Base-by-base conservation (phyloP, 2,797 vertebrate species). In the Anas bahamensis region DNA sequence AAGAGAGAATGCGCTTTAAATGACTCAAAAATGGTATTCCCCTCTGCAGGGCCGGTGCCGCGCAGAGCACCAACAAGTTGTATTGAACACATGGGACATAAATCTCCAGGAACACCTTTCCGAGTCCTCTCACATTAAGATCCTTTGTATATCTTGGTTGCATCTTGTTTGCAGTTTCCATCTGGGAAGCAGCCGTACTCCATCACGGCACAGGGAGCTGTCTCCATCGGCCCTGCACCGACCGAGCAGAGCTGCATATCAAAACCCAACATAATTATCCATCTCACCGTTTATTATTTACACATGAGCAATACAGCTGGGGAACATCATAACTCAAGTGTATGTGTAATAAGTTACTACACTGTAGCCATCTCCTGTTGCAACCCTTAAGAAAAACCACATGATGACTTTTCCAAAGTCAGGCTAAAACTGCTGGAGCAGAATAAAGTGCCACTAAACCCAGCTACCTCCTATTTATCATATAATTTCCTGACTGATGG, bases 401-500 rank as follows among this genome's bases (percentile, higher is more conserved):
- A 94, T 92, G 97, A 97, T 94, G 96, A 97, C 97, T 98, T 98
- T 97, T 96, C 97, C 96, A 94, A 98, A 98, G 97, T 97, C 97
- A 97, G 95, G 88, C 79, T 71, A 97, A 98, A 98, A 97, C 97
- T 98, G 98, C 98, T 98, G 98, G 98, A 98, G 98, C 97, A 98
- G 97, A 98, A 98, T 98, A 83, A 98, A 98, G 97, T 97, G 97
- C 97, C 97, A 97, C 90, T 93, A 98, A 97, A 97, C 97, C 97
- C 91, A 84, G 97, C 97, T 98, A 95, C 96, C 97, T 97, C 95
- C 98, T 98, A 98, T 98, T 98, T 98, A 98, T 98, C 98, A 98
- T 98, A 97, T 95, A 97, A 97, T 98, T 98, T 98, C 97, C 97
- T 98, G 98, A 98, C 97, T 98, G 98, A 98, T 98, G 96, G 97